These are phyloP conservation scores for Limnephilus rhombicus DNA, from an alignment of 2,888 invertebrate species.

Conservation along the genomic window DNA sequence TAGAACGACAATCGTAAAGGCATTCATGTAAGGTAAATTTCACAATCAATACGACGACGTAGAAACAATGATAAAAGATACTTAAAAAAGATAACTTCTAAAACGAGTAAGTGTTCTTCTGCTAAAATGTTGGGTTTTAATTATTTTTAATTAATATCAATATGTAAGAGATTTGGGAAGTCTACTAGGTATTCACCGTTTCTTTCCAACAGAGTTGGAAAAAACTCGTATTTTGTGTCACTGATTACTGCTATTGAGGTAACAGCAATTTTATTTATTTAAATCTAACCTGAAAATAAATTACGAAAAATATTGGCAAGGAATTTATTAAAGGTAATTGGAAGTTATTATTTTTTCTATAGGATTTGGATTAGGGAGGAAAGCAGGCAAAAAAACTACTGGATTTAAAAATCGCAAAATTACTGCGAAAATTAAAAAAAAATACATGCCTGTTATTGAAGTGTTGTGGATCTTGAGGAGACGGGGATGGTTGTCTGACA, in stretches of 20 bases:
- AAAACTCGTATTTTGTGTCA: not conserved
- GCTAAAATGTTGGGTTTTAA: too few relatives aligned
- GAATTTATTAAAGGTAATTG: not conserved
- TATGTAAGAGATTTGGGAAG: not conserved
- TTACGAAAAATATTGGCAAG: not conserved
- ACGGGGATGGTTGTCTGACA: constrained; percentile 63
- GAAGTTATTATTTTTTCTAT: not conserved
- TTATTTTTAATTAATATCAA: not conserved
- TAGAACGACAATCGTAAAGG: too few relatives aligned
- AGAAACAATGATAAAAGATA: too few relatives aligned
- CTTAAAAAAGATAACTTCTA: too few relatives aligned
- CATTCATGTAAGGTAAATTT: too few relatives aligned
- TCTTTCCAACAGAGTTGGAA: not conserved
- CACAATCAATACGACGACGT: too few relatives aligned
- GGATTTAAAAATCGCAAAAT: constrained; percentile 22
- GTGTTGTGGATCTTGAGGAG: constrained; percentile 60
- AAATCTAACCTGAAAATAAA: not conserved
- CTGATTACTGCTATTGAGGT: not conserved
- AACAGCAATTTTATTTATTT: not conserved
- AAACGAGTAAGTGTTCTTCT: too few relatives aligned
- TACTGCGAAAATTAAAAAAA: constrained; percentile 37
- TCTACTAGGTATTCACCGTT: not conserved
- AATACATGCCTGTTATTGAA: constrained; percentile 60
- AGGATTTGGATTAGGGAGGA: not conserved
- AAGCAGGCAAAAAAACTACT: not conserved